These are phyloP conservation scores for Eulemur mongoz DNA, from an alignment of 2,797 vertebrate species.

Conservation along the genomic window DNA sequence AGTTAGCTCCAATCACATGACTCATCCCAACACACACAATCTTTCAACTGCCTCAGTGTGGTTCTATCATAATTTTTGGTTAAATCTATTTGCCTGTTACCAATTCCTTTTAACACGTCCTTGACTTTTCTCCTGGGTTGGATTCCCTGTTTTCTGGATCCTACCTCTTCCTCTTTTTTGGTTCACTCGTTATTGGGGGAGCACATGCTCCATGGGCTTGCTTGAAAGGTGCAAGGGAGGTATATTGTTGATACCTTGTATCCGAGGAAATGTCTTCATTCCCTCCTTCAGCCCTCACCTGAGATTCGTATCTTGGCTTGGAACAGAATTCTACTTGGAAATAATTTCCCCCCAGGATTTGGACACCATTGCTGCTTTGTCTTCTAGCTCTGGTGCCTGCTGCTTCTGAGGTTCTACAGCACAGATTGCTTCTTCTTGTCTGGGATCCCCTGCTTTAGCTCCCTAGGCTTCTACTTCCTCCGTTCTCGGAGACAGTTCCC, in stretches of 20 bases:
- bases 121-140: not conserved
- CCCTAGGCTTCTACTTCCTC: not conserved
- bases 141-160: not conserved
- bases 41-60: not conserved
- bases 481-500: not conserved
- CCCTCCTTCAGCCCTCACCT: not conserved
- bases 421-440: not conserved
- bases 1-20: not conserved
- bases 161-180: not conserved
- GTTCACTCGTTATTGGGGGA: not conserved
- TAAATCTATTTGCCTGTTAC: not conserved
- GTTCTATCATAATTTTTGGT: not conserved
- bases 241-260: not conserved
- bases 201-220: no score
- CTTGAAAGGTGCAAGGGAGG: not conserved
- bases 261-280: not conserved
- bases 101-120: not conserved
- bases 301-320: not conserved
- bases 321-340: not conserved
- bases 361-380: not conserved
- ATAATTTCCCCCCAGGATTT: not conserved
- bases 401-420: not conserved
- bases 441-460: not conserved
- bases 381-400: not conserved
- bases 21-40: not conserved